These are phyloP conservation scores for Chionoecetes opilio DNA, from an alignment of 1,140 invertebrate species.

Conservation along the genomic window DNA sequence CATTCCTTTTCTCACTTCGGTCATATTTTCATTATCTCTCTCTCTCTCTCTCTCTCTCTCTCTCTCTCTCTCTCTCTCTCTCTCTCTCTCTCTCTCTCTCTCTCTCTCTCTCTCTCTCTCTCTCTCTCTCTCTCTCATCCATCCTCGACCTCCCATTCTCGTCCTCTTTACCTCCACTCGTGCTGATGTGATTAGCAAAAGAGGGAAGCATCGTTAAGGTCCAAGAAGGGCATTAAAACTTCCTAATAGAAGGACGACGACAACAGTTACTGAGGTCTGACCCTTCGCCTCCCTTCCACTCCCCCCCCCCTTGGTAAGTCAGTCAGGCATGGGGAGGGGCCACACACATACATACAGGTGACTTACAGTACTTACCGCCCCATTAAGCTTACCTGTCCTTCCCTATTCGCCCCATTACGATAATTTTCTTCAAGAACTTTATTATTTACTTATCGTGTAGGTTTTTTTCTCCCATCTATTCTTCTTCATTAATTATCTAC, in stretches of 20 bases:
- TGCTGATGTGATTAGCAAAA: not conserved
- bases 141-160: not conserved
- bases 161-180: not conserved
- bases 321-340: too few relatives aligned
- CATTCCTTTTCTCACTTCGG: not conserved
- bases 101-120: conserved; percentile 27
- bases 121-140: conserved; percentile 4
- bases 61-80: not conserved
- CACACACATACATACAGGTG: not conserved
- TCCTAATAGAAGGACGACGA: not conserved
- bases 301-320: too few relatives aligned
- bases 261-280: not conserved
- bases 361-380: too few relatives aligned
- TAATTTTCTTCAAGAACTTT: too few relatives aligned
- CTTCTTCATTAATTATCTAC: not conserved
- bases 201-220: conserved; percentile 19
- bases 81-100: conserved; percentile 27
- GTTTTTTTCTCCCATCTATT: not conserved
- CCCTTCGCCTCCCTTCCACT: too few relatives aligned
- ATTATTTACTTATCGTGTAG: too few relatives aligned
- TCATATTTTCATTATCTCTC: not conserved
- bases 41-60: not conserved
- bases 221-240: not conserved
- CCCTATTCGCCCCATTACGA: too few relatives aligned
- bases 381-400: too few relatives aligned